Conservation (phyloP, 1,140 invertebrate genomes). For the Acyrthosiphon pisum region DNA sequence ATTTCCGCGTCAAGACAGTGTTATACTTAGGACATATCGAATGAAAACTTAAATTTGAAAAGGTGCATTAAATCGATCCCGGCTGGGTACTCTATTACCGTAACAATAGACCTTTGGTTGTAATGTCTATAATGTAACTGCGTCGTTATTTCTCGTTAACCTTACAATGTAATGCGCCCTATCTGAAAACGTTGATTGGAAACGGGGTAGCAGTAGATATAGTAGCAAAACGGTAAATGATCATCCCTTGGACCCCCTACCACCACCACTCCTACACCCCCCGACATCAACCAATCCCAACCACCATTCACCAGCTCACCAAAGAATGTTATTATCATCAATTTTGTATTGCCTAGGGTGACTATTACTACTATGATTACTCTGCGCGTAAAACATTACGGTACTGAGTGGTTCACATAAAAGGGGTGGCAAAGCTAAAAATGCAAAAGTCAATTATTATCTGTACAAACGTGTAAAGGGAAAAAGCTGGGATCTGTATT, state of each 20-base stretch:
- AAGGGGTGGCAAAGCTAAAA: slow-evolving; percentile 30
- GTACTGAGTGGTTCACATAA: neutral
- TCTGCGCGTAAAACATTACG: neutral
- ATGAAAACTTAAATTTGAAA: slow-evolving; percentile 36
- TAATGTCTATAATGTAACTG: slow-evolving; percentile 37
- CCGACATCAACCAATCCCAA: neutral
- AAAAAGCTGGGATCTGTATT: neutral
- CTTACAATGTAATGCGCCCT: slow-evolving; percentile 14
- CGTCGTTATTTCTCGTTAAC: slow-evolving; percentile 53
- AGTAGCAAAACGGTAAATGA: slow-evolving; percentile 14
- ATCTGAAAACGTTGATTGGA: slow-evolving; percentile 51
- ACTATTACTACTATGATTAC: slow-evolving; percentile 38
- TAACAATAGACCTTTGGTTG: slow-evolving; percentile 27
- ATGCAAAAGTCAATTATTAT: slow-evolving; percentile 44
- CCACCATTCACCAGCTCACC: neutral
- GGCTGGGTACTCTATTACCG: slow-evolving; percentile 25
- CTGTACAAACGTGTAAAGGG: neutral
- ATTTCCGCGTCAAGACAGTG: slow-evolving; percentile 28
- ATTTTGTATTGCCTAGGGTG: slow-evolving; percentile 45
- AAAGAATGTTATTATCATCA: slow-evolving; percentile 43
- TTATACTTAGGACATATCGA: neutral
- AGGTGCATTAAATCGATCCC: slow-evolving; percentile 29
- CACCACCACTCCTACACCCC: neutral
- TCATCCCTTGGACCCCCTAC: neutral
- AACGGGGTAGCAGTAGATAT: neutral